Evolutionary conservation across 2,113 vertebrate genomes (phyloP).

Genomic region (Callopanchax toddi): DNA sequence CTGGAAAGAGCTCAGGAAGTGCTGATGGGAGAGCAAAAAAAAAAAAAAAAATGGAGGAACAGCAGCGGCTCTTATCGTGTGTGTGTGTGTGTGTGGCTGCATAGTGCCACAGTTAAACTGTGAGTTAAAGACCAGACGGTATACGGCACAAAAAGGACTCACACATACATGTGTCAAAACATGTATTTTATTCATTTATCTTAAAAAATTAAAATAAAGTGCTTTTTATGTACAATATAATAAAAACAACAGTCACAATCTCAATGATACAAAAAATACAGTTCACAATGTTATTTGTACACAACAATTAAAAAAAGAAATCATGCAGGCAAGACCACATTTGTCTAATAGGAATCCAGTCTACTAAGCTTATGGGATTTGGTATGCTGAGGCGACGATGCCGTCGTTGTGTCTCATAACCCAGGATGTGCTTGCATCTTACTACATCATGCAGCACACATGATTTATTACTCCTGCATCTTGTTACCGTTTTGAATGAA

Average conservation of each 20-base stretch:
- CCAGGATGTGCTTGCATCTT: constrained; percentile 40
- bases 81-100: too few species aligned
- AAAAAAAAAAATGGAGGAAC: too few species aligned
- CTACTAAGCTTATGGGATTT: constrained; percentile 58
- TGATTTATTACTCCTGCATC: constrained; percentile 33
- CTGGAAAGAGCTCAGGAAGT: too few species aligned
- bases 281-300: constrained; percentile 79
- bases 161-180: constrained; percentile 54
- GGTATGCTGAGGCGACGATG: constrained; percentile 35
- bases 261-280: constrained; percentile 81
- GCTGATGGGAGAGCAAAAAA: too few species aligned
- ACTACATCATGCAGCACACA: constrained; percentile 54
- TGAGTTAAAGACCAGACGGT: too few species aligned
- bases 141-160: too few species aligned
- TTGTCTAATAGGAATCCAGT: constrained; percentile 73
- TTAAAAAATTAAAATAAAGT: constrained; percentile 83
- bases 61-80: too few species aligned
- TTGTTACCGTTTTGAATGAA: constrained; percentile 30
- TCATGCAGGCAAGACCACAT: constrained; percentile 80
- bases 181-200: constrained; percentile 80
- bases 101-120: too few species aligned
- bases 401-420: constrained; percentile 43
- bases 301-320: constrained; percentile 64
- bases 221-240: constrained; percentile 83
- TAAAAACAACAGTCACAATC: constrained; percentile 81